A percentile compares a stretch with the other conserved stretches of the same genome.
These are phyloP conservation scores for Yponomeuta malinellus DNA, from an alignment of 2,888 invertebrate species.

Conservation along the genomic window DNA sequence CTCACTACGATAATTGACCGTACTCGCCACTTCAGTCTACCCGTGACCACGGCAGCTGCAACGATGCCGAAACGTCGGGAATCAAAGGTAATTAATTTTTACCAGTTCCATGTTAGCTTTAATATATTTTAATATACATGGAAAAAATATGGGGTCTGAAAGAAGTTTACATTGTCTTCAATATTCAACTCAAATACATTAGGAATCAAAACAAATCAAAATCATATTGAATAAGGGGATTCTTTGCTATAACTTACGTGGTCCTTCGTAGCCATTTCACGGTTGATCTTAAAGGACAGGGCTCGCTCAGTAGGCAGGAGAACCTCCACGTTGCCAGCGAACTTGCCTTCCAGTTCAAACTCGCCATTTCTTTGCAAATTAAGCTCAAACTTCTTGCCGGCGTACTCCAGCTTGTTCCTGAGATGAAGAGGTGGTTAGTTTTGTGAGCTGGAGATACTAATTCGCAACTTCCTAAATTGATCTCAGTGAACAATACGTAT, in stretches of 20 bases:
- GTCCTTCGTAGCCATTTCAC: conserved; percentile 39
- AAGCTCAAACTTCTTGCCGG: conserved; percentile 55
- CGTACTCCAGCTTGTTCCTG: conserved; percentile 66
- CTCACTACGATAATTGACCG: no score
- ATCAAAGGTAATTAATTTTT: no score
- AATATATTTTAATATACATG: no score
- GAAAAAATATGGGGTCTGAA: no score
- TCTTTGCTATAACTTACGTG: conserved; percentile 37
- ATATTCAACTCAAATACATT: no score
- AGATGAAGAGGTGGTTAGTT: conserved; percentile 15
- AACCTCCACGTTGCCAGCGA: conserved; percentile 47
- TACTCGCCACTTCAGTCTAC: no score
- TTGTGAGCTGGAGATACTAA: neutral
- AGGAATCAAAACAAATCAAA: no score
- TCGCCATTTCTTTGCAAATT: conserved; percentile 45
- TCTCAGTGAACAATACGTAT: no score
- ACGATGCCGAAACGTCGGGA: no score
- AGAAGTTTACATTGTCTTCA: no score
- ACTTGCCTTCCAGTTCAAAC: conserved; percentile 37
- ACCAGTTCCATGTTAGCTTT: no score
- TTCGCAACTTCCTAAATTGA: neutral
- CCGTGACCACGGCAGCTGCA: no score
- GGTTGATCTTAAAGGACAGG: conserved; percentile 51
- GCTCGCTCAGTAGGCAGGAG: conserved; percentile 61
- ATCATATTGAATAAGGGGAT: neutral